Percentiles rank a stretch among this genome's conserved stretches.
These are phyloP conservation scores for Pangasius larnaudii DNA, from an alignment of 2,797 vertebrate genomes.

Conservation along the genomic window DNA sequence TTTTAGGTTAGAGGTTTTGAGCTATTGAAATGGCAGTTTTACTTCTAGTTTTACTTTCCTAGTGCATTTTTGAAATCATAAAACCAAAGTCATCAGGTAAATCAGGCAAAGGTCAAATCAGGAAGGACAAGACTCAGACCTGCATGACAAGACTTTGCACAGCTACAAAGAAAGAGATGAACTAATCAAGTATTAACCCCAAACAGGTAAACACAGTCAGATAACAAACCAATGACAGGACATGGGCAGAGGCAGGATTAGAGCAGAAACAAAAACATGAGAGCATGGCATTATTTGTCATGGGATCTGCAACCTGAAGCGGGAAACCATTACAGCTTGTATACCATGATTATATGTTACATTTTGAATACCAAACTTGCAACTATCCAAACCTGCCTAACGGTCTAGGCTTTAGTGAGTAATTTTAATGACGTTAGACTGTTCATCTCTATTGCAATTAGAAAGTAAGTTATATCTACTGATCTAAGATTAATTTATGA, in stretches of 20 bases:
- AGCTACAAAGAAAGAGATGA: not conserved
- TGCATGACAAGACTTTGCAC: not conserved
- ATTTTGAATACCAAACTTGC: not conserved
- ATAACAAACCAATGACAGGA: not conserved
- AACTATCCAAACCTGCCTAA: not conserved
- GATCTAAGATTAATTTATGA: not conserved
- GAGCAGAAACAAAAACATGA: not conserved
- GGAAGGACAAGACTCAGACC: not conserved
- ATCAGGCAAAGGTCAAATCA: not conserved
- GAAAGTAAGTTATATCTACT: not conserved
- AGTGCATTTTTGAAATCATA: not conserved
- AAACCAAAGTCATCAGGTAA: not conserved
- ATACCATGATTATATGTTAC: not conserved
- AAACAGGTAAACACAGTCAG: not conserved
- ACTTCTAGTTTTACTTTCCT: not conserved
- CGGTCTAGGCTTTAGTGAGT: not conserved
- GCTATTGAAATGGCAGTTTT: not conserved
- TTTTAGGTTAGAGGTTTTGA: not conserved
- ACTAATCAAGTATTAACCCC: not conserved
- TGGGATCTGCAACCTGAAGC: not conserved
- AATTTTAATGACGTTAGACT: not conserved
- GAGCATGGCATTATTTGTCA: not conserved
- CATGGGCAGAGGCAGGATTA: not conserved
- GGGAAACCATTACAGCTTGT: not conserved
- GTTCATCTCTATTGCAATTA: not conserved